Conservation (phyloP, 2,888 invertebrate genomes). For the Bimastos eiseni region DNA sequence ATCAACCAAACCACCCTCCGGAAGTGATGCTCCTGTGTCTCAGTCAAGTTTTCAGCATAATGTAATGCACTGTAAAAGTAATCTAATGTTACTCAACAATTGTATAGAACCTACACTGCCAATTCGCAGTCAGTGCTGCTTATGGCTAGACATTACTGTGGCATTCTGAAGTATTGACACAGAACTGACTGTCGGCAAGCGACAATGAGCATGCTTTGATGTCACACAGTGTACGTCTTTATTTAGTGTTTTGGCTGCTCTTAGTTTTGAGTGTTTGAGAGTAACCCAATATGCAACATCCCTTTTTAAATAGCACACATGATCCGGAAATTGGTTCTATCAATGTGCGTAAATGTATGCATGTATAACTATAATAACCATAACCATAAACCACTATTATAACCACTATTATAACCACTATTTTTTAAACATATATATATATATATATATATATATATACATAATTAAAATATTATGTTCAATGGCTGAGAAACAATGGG, state of each 20-base stretch:
- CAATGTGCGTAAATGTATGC: neutral
- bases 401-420: no score
- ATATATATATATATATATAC: no score
- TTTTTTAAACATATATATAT: no score
- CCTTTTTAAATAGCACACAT: neutral
- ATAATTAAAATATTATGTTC: no score
- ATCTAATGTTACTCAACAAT: neutral
- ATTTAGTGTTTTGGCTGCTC: neutral
- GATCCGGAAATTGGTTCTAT: neutral
- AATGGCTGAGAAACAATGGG: no score
- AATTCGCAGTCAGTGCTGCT: neutral
- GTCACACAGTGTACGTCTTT: neutral
- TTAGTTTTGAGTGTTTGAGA: neutral
- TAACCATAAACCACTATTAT: no score
- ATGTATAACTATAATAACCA: neutral
- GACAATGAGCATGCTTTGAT: neutral
- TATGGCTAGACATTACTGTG: neutral
- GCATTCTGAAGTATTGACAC: neutral
- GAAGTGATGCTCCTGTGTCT: neutral
- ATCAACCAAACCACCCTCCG: neutral
- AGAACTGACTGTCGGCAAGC: neutral
- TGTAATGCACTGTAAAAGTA: neutral
- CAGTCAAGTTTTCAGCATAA: neutral
- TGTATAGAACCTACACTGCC: neutral
- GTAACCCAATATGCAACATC: slow-evolving; percentile 13